Percentiles rank a stretch among this genome's conserved stretches.
Conservation (phyloP, 2,113 vertebrate species). For the Limanda limanda region DNA sequence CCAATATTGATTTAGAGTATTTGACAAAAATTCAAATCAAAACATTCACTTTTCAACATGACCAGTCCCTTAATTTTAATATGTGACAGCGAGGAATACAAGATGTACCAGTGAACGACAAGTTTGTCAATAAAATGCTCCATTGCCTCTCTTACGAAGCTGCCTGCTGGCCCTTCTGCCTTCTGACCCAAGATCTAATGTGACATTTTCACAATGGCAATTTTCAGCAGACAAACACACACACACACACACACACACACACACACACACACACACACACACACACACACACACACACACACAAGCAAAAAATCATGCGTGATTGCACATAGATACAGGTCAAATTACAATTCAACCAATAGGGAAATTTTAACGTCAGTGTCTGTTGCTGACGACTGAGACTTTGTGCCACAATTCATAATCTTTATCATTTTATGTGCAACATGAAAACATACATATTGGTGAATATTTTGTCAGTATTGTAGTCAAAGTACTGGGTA, state of each 20-base stretch:
- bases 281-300: constrained; percentile 3
- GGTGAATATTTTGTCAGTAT: too few species aligned
- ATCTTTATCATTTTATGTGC: background rate
- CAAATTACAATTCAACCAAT: constrained; percentile 1
- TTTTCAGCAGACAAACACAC: too few species aligned
- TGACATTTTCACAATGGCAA: constrained; percentile 50
- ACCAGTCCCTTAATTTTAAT: background rate
- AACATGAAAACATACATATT: background rate
- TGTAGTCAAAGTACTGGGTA: too few species aligned
- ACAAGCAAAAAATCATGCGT: background rate
- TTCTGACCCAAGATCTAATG: constrained; percentile 50
- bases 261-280: constrained; percentile 6
- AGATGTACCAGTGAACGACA: background rate
- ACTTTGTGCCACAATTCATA: background rate
- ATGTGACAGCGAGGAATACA: background rate
- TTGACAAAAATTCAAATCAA: background rate
- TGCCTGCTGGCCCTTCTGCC: constrained; percentile 12
- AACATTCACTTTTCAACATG: background rate
- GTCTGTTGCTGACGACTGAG: background rate
- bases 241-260: constrained; percentile 10
- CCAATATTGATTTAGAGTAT: background rate
- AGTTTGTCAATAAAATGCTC: constrained; percentile 29
- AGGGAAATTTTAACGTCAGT: background rate
- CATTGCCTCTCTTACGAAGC: background rate
- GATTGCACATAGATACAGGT: background rate